Conservation (phyloP, 2,113 vertebrate species). For the Chionis minor region DNA sequence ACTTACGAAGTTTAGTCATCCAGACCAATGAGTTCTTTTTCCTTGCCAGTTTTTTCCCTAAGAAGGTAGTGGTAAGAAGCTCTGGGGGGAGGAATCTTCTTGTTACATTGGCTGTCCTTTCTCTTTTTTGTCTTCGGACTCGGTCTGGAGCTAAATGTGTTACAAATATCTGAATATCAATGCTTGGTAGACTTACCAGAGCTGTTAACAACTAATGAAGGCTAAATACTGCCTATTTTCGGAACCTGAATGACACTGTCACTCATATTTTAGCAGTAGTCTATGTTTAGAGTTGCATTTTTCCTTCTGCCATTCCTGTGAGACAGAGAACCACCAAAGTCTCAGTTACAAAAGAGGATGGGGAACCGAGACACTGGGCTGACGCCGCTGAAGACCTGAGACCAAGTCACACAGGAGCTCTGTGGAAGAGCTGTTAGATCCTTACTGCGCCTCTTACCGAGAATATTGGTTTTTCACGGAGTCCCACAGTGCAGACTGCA, state of each 20-base stretch:
- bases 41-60: neutral
- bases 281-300: neutral
- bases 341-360: neutral
- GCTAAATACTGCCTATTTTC: conserved; percentile 48
- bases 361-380: neutral
- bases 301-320: neutral
- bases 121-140: neutral
- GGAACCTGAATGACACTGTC: neutral
- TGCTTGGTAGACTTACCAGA: conserved; percentile 5
- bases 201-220: conserved; percentile 44
- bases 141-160: conserved; percentile 4
- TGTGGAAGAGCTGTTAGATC: neutral
- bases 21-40: neutral
- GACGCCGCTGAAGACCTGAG: neutral
- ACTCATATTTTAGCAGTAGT: neutral
- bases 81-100: neutral
- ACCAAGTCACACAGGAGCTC: neutral
- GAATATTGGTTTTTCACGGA: neutral
- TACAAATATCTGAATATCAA: conserved; percentile 31
- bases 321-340: neutral
- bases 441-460: neutral
- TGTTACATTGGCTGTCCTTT: neutral
- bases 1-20: neutral
- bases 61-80: neutral
- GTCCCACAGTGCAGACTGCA: neutral